Conservation (phyloP, 2,888 invertebrate species). For the Megamerina dolium region DNA sequence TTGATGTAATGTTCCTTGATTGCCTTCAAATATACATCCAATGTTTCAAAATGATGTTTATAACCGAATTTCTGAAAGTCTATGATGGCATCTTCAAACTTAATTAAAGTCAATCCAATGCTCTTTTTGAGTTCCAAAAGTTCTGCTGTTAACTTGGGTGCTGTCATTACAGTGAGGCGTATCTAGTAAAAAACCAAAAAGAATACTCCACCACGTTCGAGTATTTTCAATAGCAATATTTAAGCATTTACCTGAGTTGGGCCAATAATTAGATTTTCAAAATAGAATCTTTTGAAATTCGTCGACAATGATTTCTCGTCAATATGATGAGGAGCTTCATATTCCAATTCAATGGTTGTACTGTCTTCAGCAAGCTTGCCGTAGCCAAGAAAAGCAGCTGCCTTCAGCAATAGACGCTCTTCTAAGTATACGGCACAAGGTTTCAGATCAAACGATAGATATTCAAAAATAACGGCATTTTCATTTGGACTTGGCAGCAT, state of each 20-base stretch:
- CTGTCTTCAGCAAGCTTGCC: conserved; percentile 55
- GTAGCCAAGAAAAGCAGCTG: conserved; percentile 59
- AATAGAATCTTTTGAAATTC: conserved; percentile 79
- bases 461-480: conserved; percentile 85
- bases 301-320: conserved; percentile 74
- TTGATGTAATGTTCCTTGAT: conserved; percentile 80
- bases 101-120: conserved; percentile 81
- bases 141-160: conserved; percentile 71
- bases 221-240: neutral
- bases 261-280: conserved; percentile 72
- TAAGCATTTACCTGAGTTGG: conserved; percentile 60
- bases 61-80: conserved; percentile 84
- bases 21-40: conserved; percentile 72
- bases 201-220: neutral
- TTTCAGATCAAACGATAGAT: conserved; percentile 73
- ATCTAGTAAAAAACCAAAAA: conserved; percentile 59
- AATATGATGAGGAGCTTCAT: conserved; percentile 67
- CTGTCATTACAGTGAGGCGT: conserved; percentile 82
- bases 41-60: conserved; percentile 87
- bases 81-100: conserved; percentile 94
- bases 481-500: conserved; percentile 64
- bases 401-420: conserved; percentile 72
- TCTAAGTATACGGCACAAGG: conserved; percentile 83
- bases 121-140: conserved; percentile 76
- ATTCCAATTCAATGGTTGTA: conserved; percentile 73